Base-by-base conservation (phyloP, 2,888 invertebrate genomes). In the Thereva nobilitata region DNA sequence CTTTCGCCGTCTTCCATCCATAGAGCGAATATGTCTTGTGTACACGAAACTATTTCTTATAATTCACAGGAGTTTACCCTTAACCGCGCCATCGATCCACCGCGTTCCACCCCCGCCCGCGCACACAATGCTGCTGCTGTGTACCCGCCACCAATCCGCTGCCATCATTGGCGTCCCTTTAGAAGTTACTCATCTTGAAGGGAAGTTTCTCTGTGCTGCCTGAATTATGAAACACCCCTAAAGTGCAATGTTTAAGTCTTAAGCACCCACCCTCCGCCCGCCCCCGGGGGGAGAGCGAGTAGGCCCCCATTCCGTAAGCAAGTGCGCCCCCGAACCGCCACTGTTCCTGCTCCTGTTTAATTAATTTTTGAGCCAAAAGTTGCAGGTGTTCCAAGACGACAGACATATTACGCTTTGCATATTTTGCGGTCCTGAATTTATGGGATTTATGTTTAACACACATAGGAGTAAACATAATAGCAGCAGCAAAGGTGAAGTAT, bases 341-440 rank as follows among this genome's bases (percentile, higher is more conserved):
- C 45, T 45, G 47, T 47, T 57, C 42, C 56, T 56, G 44, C 57
- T 57, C 40, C 34, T 52, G 52, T 63, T 63, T 63, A 63, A 63
- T 63, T 63, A 63, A 63, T 63, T 63, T 63, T 63, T 63, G 63
- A 63, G 52, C 63, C 57, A 41, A 63, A 41, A 41, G 52, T 52
- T 63, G 54, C 66, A 68, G 68, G 68, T 68, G 68, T 64, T 66
- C 64, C 64, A 68, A 68, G 68, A 66, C 63, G 41, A 65, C 68
- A 68, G 68, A 66, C 68, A 66, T 68, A 68, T 68, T 66, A 66
- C 63, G 47, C 56, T 68, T 64, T 68, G 68, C 68, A 68, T 68
- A 68, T 68, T 68, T 68, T 68, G 68, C 64, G 68, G 68, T 64
- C 57, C 50, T 68, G 66, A 68, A 68, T 66, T 66, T 68, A 68